Conservation (phyloP, 2,113 vertebrate genomes). For the Siphamia tubifer region DNA sequence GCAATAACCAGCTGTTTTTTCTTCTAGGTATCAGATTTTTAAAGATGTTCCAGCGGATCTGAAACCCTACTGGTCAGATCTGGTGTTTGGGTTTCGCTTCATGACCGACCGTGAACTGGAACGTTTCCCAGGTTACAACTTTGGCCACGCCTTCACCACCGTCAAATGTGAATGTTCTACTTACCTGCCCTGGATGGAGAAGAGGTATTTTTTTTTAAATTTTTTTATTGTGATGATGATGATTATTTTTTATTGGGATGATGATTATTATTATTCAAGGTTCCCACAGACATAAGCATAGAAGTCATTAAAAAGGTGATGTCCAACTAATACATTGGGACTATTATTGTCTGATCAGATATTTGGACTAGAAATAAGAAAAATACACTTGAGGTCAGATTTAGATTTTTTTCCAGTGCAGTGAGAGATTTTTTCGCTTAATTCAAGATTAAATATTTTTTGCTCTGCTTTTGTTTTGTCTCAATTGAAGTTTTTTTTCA, state of each 20-base stretch:
- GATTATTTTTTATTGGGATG: no score
- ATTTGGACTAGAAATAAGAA: no score
- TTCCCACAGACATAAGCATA: neutral
- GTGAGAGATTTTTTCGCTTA: no score
- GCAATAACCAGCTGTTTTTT: neutral
- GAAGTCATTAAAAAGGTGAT: no score
- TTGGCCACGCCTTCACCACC: constrained; percentile 89
- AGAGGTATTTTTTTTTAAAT: constrained; percentile 87
- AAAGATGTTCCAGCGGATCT: constrained; percentile 75
- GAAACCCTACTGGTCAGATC: constrained; percentile 88
- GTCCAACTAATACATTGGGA: no score
- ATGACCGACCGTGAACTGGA: constrained; percentile 86
- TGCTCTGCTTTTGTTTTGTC: no score
- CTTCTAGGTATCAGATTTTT: constrained; percentile 88
- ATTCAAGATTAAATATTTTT: no score
- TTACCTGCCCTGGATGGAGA: constrained; percentile 92
- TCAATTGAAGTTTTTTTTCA: no score
- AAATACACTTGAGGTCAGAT: no score
- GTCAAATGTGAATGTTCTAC: constrained; percentile 86
- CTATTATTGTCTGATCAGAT: no score
- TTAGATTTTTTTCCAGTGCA: no score
- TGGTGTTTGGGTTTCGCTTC: constrained; percentile 85
- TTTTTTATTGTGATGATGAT: no score
- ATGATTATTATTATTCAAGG: neutral
- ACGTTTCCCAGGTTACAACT: constrained; percentile 83